Base-by-base conservation (phyloP, 2,888 invertebrate species). In the Pandemis corylana region DNA sequence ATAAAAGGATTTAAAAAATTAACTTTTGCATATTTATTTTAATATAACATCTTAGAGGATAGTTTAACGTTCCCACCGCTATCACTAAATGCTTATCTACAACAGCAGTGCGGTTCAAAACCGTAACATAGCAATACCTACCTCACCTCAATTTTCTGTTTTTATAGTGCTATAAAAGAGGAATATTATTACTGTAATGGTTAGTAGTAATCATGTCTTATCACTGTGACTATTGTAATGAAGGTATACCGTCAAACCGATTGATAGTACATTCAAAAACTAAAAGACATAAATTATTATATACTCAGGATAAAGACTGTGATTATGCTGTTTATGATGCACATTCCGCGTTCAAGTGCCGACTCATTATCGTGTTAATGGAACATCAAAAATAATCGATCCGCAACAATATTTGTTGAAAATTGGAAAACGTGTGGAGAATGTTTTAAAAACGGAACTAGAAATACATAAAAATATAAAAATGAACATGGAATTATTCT, bases 181-280 rank as follows among this genome's bases (percentile, higher is more conserved):
- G n/a, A 51, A 51, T 51, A 51, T 51, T 51, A 6, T 51, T n/a
- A n/a, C 2, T n/a, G 3, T 51, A 51, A 51, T 4, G 13, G n/a
- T n/a, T n/a, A 51, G 51, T 51, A n/a, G 51, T n/a, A n/a, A 51
- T 51, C 51, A 51, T 51, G 51, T 6, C 51, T 51, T 51, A 51
- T 5, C 51, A 51, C 51, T 64, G 64, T 46, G 5, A 51, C 5
- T 51, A 51, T 51, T 51, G 51, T 51, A 64, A 64, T 64, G 64
- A 64, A 46, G 64, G 15, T 46, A 15, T 64, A 5, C 44, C 64
- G 5, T 20, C 65, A 13, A 49, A 49, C 44, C 64, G 36, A 6
- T 41, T 71, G 13, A 66, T 49, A 49, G 46, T 59, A n/a, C 51
- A 51, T 15, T n/a, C 66, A 6, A 6, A 71, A 12, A 44, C 36